phyloP scores from a whole-genome alignment of 2,888 invertebrate species.

The Caenorhabditis sinica region DNA sequence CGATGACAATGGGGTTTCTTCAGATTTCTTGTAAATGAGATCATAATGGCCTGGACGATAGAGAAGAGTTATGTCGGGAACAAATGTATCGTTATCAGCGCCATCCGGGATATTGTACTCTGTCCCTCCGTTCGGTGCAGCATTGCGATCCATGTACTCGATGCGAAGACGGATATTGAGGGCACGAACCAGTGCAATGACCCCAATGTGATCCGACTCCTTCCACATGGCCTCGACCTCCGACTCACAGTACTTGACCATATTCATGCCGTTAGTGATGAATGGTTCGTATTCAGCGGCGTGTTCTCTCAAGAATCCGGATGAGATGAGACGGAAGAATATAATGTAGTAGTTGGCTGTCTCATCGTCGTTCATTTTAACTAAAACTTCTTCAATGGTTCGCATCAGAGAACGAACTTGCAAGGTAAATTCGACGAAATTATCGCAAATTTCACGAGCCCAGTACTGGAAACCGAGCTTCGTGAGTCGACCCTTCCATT shows the following conservation, averaged over 20 bases:
- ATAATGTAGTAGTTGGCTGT: constrained; percentile 94
- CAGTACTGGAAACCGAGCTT: constrained; percentile 94
- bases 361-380: constrained; percentile 91
- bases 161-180: constrained; percentile 86
- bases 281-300: constrained; percentile 96
- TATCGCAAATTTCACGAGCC: constrained; percentile 97
- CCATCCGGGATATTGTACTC: constrained; percentile 79
- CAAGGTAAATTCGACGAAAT: constrained; percentile 84
- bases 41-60: constrained; percentile 99
- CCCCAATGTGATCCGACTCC: constrained; percentile 82
- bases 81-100: constrained; percentile 12
- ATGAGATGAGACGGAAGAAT: constrained; percentile 92
- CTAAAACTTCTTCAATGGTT: constrained; percentile 85
- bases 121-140: constrained; percentile 81
- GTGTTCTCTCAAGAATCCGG: constrained; percentile 95
- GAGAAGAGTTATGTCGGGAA: constrained; percentile 77
- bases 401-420: constrained; percentile 85
- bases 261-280: constrained; percentile 92
- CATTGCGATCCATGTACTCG: constrained; percentile 94
- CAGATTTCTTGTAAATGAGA: constrained; percentile 87
- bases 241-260: constrained; percentile 89
- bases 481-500: constrained; percentile 93
- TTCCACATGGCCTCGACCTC: constrained; percentile 83
- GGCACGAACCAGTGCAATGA: constrained; percentile 80
- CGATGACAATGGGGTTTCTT: background rate